Evolutionary conservation across 2,797 vertebrate genomes (phyloP).

Genomic region (Rhabdophis nuchalis): DNA sequence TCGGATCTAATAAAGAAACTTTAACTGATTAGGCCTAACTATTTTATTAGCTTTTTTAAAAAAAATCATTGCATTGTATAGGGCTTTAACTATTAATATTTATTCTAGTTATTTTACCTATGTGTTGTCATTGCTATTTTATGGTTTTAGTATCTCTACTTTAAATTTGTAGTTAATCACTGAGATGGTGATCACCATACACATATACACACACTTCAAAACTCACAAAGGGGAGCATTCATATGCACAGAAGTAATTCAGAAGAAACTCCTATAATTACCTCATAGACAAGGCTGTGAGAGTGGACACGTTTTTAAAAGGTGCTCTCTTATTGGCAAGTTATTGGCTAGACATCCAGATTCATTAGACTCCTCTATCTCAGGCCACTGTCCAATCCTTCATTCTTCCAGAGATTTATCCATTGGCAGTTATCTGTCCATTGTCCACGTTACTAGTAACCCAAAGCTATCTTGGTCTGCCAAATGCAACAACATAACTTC

Average conservation of each 20-base stretch:
- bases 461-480: background rate
- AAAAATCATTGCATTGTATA: background rate
- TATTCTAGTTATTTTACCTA: background rate
- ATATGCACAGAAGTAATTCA: background rate
- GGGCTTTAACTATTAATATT: background rate
- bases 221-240: background rate
- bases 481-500: background rate
- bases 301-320: background rate
- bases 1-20: background rate
- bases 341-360: background rate
- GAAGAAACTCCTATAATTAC: background rate
- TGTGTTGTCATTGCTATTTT: background rate
- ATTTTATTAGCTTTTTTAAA: background rate
- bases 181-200: background rate
- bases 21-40: background rate
- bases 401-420: background rate
- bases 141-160: background rate
- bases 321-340: background rate
- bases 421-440: background rate
- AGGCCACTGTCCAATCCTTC: background rate
- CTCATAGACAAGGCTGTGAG: background rate
- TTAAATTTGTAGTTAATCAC: background rate
- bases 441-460: background rate
- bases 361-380: background rate
- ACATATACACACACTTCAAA: background rate